Base-by-base conservation (phyloP, 2,797 vertebrate genomes). In the Ctenopoma multispine region DNA sequence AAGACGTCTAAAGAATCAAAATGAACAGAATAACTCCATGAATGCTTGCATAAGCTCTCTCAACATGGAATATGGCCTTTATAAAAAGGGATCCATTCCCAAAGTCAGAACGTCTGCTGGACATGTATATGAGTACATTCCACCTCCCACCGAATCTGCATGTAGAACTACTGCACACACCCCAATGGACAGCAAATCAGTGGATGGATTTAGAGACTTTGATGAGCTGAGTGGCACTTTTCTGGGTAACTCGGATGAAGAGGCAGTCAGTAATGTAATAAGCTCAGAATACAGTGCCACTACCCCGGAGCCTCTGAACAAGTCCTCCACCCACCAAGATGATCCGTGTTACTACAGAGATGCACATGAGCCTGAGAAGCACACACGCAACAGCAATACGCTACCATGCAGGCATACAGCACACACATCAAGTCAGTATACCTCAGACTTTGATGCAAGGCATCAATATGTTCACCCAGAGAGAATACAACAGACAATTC, bases 101-200 rank as follows among this genome's bases (percentile, higher is more conserved):
- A 98, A 98, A 91, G 95, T 97, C 70, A 95, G 96, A 86, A 96
- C 95, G 6, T 97, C 96, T 1, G 96, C 95, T 0, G 96, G 97
- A 44, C 97, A 99, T 46, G 93, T 99, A 2, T 99, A 99, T 1
- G 98, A 99, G 83, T 99, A 97, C 84, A 96, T 99, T 81, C 97
- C 97, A 8, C 95, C 97, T 23, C 91, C 96, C 0, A 59, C 95
- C 36, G 96, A 97, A 67, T 92, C 96, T 81, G 91, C 95, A 74
- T 94, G 95, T 86, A 96, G 95, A 81, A 95, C 93, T 55, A 84
- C 94, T 3, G 95, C 94, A 58, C 97, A 95, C 67, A 93, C 94
- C 27, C 94, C 94, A 0, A 89, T 89, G 8, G 96, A 97, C 73
- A 94, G 94, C 80, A 96, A 96, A 79, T 92, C 95, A 0, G 94